Percentiles rank a stretch among this genome's conserved stretches.
Conservation (phyloP, 64 coral and sea anemone genomes). For the Astreopora myriophthalma region DNA sequence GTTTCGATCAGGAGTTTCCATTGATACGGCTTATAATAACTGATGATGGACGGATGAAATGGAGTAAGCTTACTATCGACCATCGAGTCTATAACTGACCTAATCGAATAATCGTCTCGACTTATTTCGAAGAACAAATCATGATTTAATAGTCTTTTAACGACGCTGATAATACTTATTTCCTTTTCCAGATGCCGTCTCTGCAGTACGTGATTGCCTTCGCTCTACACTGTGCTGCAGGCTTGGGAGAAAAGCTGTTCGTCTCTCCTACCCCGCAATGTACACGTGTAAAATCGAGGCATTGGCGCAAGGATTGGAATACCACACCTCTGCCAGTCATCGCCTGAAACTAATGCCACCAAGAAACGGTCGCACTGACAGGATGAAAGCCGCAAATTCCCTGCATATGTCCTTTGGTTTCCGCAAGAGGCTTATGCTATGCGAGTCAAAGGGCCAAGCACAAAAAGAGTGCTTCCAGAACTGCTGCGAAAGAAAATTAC, state of each 20-base stretch:
- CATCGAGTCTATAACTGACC: neutral
- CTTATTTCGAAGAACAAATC: neutral
- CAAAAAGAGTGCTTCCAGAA: conserved; percentile 15
- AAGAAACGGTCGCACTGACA: neutral
- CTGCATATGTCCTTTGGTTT: conserved; percentile 24
- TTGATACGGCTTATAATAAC: too few relatives aligned
- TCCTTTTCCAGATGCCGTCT: neutral
- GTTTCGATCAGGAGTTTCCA: neutral
- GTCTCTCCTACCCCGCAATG: neutral
- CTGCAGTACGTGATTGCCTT: neutral
- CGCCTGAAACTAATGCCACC: neutral
- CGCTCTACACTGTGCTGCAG: neutral
- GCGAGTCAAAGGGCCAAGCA: neutral
- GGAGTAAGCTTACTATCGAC: neutral
- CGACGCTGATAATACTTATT: too few relatives aligned
- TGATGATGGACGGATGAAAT: neutral
- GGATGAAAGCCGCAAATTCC: conserved; percentile 23
- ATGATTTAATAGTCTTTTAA: too few relatives aligned
- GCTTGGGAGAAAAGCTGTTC: conserved; percentile 20
- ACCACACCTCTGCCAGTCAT: conserved; percentile 19
- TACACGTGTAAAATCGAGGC: conserved; percentile 41
- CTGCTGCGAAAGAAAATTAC: conserved; percentile 6
- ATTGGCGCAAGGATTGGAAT: neutral
- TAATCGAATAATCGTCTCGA: neutral
- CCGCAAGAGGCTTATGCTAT: neutral